Percentiles rank a stretch among this genome's conserved stretches.
phyloP scores from a whole-genome alignment of 2,888 invertebrate genomes.

The Dyspetes luteomarginatus region DNA sequence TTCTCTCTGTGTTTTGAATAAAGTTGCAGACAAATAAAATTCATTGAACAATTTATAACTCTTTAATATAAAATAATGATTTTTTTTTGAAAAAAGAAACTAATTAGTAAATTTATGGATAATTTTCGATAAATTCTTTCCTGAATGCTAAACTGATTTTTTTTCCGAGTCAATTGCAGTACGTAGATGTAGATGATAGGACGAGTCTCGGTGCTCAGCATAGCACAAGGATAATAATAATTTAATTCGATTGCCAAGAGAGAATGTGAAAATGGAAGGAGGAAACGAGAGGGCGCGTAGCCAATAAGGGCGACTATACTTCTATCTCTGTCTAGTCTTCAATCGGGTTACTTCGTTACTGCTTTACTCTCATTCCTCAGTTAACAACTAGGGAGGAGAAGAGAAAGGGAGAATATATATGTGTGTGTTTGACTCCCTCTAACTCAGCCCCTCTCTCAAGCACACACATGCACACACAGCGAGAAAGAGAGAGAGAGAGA shows the following conservation, averaged over 20 bases:
- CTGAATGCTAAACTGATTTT: neutral
- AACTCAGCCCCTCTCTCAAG: no score
- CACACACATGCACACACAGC: no score
- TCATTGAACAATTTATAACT: neutral
- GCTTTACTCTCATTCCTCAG: slow-evolving; percentile 57
- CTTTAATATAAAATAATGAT: neutral
- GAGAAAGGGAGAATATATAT: slow-evolving; percentile 80
- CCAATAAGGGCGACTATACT: slow-evolving; percentile 78
- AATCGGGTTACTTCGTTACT: slow-evolving; percentile 81
- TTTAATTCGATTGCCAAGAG: slow-evolving; percentile 79
- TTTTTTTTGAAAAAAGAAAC: neutral
- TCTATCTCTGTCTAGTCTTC: slow-evolving; percentile 81
- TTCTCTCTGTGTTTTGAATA: neutral
- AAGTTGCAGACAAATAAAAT: neutral
- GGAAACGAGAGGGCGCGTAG: slow-evolving; percentile 73
- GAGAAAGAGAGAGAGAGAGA: slow-evolving; percentile 16
- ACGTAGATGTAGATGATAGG: slow-evolving; percentile 25
- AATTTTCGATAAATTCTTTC: slow-evolving; percentile 13
- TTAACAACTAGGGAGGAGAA: no score
- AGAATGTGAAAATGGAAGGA: slow-evolving; percentile 58
- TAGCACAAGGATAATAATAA: slow-evolving; percentile 75
- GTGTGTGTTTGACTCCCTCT: no score
- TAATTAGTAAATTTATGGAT: slow-evolving; percentile 22
- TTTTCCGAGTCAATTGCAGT: neutral
- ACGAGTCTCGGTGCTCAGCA: slow-evolving; percentile 46